Evolutionary conservation across 2,113 vertebrate species (phyloP).

Genomic region (Epinephelus lanceolatus): DNA sequence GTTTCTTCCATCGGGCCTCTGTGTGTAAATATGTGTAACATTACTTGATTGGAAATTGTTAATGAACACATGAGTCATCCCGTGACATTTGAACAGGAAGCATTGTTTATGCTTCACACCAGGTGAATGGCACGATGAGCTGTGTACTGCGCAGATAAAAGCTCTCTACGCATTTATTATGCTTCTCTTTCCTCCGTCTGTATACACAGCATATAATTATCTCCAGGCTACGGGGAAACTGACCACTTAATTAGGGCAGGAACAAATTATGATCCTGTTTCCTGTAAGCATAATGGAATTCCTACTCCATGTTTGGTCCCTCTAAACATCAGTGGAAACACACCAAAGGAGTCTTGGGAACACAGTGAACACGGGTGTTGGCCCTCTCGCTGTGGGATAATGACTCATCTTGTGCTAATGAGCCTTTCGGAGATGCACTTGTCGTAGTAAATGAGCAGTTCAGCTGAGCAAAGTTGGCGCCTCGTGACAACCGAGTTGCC

Average conservation of each 20-base stretch:
- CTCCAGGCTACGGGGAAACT: constrained; percentile 6
- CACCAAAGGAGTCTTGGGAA: background rate
- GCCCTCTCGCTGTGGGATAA: constrained; percentile 9
- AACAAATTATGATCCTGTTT: constrained; percentile 14
- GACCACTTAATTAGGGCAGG: constrained; percentile 11
- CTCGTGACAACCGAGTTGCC: constrained; percentile 26
- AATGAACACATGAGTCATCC: constrained; percentile 20
- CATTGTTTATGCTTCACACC: constrained; percentile 9
- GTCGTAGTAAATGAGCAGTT: constrained; percentile 28
- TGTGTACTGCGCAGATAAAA: constrained; percentile 33
- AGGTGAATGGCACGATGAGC: constrained; percentile 29
- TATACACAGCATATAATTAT: constrained; percentile 10
- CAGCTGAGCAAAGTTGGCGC: background rate
- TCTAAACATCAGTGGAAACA: background rate
- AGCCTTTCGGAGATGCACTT: constrained; percentile 17
- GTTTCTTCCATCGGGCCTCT: constrained; percentile 1
- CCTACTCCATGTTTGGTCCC: background rate
- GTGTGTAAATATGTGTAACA: constrained; percentile 12
- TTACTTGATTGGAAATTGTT: background rate
- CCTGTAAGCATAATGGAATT: background rate
- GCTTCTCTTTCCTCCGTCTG: constrained; percentile 8
- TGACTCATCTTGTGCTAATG: constrained; percentile 44
- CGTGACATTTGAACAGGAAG: constrained; percentile 36
- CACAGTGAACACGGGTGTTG: background rate
- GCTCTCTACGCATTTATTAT: constrained; percentile 3